Evolutionary conservation across 2,797 vertebrate species (phyloP).

Genomic region (Astyanax mexicanus): DNA sequence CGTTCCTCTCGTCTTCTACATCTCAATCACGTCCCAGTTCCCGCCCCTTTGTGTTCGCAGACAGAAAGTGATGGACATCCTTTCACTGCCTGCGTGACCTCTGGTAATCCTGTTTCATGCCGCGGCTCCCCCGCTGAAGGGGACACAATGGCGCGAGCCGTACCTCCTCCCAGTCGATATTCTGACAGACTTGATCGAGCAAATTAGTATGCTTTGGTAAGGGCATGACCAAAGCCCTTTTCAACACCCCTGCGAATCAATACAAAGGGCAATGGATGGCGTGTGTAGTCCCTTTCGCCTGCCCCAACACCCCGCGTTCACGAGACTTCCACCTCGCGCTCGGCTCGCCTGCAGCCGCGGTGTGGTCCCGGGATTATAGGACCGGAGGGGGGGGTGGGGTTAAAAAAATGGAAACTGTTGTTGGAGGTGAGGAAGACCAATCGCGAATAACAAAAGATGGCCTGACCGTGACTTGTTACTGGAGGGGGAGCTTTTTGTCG

Average conservation of each 20-base stretch:
- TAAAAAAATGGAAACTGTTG: slow-evolving; percentile 52
- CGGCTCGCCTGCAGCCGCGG: slow-evolving; percentile 31
- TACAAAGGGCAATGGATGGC: slow-evolving; percentile 90
- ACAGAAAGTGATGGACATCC: slow-evolving; percentile 94
- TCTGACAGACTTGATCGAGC: slow-evolving; percentile 98
- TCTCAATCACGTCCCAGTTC: slow-evolving; percentile 90
- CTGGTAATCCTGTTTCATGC: slow-evolving; percentile 99
- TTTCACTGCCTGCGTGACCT: slow-evolving; percentile 96
- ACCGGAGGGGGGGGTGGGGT: no score
- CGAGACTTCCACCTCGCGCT: slow-evolving; percentile 52
- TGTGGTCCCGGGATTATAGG: slow-evolving; percentile 18
- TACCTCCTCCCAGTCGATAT: slow-evolving; percentile 95
- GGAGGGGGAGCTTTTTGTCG: slow-evolving; percentile 27
- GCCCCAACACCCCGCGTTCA: slow-evolving; percentile 72
- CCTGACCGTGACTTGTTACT: slow-evolving; percentile 50
- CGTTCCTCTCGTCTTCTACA: slow-evolving; percentile 86
- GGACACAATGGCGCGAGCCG: slow-evolving; percentile 93
- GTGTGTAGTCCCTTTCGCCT: slow-evolving; percentile 64
- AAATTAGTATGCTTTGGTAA: slow-evolving; percentile 99
- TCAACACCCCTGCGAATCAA: slow-evolving; percentile 93
- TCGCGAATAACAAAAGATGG: slow-evolving; percentile 41
- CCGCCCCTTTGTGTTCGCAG: slow-evolving; percentile 90
- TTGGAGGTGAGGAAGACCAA: slow-evolving; percentile 45
- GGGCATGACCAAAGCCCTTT: slow-evolving; percentile 97
- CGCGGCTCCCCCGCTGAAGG: slow-evolving; percentile 92